These are phyloP conservation scores for Paramormyrops hopkinsi DNA, from an alignment of 2,797 vertebrate species.

Conservation along the genomic window DNA sequence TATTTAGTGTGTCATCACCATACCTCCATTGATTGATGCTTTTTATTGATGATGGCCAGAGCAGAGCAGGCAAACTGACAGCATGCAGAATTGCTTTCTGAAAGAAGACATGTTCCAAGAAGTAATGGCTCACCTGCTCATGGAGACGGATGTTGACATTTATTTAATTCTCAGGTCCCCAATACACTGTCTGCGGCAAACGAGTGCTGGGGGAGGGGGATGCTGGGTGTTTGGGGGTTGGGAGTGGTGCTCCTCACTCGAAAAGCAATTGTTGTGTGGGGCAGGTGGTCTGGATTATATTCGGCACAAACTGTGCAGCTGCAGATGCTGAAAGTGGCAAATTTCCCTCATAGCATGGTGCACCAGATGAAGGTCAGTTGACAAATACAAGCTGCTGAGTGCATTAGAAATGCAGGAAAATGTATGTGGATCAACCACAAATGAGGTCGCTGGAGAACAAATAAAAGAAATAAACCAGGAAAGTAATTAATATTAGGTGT, in stretches of 20 bases:
- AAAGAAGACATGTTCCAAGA: not conserved
- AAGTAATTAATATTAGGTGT: not conserved
- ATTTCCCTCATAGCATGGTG: not conserved
- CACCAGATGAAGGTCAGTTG: not conserved
- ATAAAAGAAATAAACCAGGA: not conserved
- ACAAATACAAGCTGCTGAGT: not conserved
- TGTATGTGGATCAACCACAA: not conserved
- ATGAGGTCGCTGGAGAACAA: not conserved
- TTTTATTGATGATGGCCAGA: not conserved
- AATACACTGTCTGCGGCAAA: not conserved
- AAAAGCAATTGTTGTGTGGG: not conserved
- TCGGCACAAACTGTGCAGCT: not conserved
- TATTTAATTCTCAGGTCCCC: not conserved
- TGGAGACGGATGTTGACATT: not conserved
- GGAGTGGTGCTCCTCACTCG: not conserved
- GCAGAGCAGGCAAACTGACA: not conserved
- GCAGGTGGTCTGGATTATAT: not conserved
- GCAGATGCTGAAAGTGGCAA: not conserved
- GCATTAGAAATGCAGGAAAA: not conserved
- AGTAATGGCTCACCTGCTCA: constrained; percentile 14
- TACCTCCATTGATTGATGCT: not conserved
- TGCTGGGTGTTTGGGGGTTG: not conserved
- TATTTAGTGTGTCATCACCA: not conserved
- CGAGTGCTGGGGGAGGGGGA: not conserved
- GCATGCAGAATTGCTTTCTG: not conserved